These are phyloP conservation scores for Puntigrus tetrazona DNA, from an alignment of 2,113 vertebrate genomes.

Conservation along the genomic window DNA sequence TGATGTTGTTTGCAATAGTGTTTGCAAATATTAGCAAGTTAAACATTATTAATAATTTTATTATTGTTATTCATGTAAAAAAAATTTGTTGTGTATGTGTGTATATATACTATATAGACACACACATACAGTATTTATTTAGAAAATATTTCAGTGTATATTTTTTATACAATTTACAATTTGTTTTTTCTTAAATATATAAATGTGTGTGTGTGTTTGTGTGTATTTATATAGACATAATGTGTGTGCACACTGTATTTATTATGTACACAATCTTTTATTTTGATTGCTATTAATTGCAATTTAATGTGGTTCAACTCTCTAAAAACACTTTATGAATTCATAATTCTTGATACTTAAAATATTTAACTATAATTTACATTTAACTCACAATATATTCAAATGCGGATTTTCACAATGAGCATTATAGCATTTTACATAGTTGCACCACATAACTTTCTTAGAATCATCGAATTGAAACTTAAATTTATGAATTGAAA, in stretches of 20 bases:
- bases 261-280: too few species aligned
- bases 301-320: neutral
- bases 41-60: neutral
- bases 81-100: too few species aligned
- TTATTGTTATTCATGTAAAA: too few species aligned
- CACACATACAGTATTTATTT: too few species aligned
- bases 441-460: neutral
- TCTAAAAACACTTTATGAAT: neutral
- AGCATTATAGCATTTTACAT: neutral
- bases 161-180: too few species aligned
- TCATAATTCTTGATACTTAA: neutral
- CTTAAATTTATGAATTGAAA: neutral
- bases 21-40: neutral
- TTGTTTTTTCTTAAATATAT: too few species aligned
- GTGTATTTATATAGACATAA: too few species aligned
- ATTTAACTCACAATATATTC: neutral
- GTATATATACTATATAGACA: too few species aligned
- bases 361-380: neutral
- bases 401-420: neutral
- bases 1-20: neutral
- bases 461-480: neutral
- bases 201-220: too few species aligned
- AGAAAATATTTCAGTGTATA: too few species aligned
- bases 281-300: too few species aligned
- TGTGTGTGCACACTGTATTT: too few species aligned